Evolutionary conservation across 2,113 vertebrate genomes (phyloP).

Genomic region (Plecturocebus donacophilus): DNA sequence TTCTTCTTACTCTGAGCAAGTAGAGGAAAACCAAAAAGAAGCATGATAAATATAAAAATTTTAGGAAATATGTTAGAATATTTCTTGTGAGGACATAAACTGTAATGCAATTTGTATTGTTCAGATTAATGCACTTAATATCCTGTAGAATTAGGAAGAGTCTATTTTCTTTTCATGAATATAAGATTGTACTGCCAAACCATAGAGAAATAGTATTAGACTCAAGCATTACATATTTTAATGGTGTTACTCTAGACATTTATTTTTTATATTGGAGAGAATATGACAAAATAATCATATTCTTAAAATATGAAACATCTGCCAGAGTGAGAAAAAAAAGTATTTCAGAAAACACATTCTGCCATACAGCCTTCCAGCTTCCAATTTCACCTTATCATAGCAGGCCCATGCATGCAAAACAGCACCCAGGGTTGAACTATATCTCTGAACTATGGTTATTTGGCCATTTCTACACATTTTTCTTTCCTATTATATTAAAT

Average conservation of each 20-base stretch:
- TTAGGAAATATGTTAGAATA: neutral
- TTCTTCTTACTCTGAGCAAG: neutral
- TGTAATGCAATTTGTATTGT: neutral
- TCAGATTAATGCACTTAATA: neutral
- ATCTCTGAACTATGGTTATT: neutral
- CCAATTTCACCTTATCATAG: too few relatives aligned
- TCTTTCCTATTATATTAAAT: neutral
- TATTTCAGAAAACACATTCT: neutral
- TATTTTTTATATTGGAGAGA: neutral
- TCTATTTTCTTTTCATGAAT: neutral
- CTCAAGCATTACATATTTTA: neutral
- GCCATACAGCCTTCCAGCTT: neutral
- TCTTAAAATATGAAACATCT: slow-evolving; percentile 18
- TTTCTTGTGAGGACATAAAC: neutral
- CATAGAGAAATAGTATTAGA: neutral
- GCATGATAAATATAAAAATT: neutral
- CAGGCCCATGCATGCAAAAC: fast-evolving
- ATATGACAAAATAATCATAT: neutral
- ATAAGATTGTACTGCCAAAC: neutral
- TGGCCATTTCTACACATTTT: neutral
- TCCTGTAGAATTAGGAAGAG: neutral
- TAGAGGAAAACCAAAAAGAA: slow-evolving; percentile 5
- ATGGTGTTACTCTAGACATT: neutral
- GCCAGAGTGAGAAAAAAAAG: neutral
- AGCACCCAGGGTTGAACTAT: fast-evolving